Evolutionary conservation across 2,888 invertebrate species (phyloP).

Genomic region (Parnassius smintheus): DNA sequence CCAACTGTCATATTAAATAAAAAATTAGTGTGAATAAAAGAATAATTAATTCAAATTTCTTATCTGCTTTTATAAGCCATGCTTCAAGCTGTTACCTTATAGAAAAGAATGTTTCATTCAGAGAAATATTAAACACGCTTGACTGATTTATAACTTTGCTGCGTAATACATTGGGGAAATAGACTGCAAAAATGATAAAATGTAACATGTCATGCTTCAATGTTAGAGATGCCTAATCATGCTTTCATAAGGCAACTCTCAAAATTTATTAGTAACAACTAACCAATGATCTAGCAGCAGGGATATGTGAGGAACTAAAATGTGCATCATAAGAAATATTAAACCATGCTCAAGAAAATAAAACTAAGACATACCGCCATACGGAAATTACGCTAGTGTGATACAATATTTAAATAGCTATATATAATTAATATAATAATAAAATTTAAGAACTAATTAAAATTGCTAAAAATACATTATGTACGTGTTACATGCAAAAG

Average conservation of each 20-base stretch:
- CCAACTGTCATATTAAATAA: conserved; percentile 85
- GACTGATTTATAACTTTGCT: too few species aligned
- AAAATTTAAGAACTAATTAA: too few species aligned
- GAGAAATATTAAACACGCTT: too few species aligned
- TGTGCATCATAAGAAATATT: neutral
- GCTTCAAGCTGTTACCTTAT: neutral
- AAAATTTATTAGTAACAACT: neutral
- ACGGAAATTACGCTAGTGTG: conserved; percentile 28
- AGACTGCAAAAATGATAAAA: too few species aligned
- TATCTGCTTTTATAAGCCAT: neutral
- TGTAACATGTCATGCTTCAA: too few species aligned
- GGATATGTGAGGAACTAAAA: conserved; percentile 12
- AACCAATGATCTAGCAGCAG: conserved; percentile 1
- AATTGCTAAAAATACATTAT: too few species aligned
- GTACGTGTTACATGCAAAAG: too few species aligned
- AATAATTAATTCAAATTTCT: too few species aligned
- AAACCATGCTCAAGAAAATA: conserved; percentile 11
- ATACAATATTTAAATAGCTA: too few species aligned
- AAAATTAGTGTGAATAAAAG: conserved; percentile 16
- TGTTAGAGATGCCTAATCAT: neutral
- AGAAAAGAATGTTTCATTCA: too few species aligned
- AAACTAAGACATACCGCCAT: conserved; percentile 28
- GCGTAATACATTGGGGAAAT: too few species aligned
- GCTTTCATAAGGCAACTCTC: neutral
- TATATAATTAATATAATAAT: too few species aligned